phyloP scores from a whole-genome alignment of 2,797 vertebrate genomes.

The Sphenodon punctatus region DNA sequence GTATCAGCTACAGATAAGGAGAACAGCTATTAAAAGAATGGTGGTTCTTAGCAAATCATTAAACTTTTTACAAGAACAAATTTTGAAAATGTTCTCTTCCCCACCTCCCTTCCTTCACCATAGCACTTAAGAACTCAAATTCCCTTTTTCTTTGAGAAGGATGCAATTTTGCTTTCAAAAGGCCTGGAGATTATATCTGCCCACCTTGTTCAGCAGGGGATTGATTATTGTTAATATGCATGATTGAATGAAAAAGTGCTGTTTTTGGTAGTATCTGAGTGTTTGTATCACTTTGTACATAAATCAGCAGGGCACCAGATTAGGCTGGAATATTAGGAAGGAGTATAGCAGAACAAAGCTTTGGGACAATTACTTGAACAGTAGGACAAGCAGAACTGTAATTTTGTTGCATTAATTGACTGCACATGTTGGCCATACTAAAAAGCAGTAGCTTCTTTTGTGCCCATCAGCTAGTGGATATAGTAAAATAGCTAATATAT shows the following conservation, averaged over 20 bases:
- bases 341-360: neutral
- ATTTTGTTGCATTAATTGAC: neutral
- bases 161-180: neutral
- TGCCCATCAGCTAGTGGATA: neutral
- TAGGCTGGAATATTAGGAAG: neutral
- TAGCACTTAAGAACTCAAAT: neutral
- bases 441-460: neutral
- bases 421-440: neutral
- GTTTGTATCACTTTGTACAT: neutral
- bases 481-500: neutral
- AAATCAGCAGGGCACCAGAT: neutral
- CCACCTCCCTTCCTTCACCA: too few species aligned
- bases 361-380: neutral
- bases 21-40: neutral
- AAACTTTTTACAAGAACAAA: too few species aligned
- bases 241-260: neutral
- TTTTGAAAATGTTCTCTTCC: too few species aligned
- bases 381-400: neutral
- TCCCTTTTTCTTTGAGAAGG: neutral
- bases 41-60: too few species aligned
- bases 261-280: neutral
- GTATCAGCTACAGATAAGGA: neutral
- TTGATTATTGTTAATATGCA: neutral
- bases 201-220: neutral
- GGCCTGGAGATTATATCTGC: neutral